A percentile compares a stretch with the other conserved stretches of the same genome.
These are phyloP conservation scores for fruit fly (Drosophila melanogaster) DNA, from an alignment of 1,140 invertebrate species.

Conservation along the genomic window DNA sequence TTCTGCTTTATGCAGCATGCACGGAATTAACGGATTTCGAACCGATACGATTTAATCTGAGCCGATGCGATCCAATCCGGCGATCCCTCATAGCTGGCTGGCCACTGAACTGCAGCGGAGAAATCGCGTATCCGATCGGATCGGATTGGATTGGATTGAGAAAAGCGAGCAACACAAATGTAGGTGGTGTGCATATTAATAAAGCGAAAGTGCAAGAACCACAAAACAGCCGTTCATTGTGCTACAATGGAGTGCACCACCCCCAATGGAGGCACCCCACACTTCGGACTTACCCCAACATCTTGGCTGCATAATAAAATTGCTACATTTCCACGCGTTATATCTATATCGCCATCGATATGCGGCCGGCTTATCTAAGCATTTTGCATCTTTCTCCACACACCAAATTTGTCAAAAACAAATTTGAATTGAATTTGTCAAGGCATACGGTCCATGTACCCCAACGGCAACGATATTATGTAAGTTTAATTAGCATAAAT, in stretches of 20 bases:
- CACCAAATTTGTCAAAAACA: slow-evolving; percentile 55
- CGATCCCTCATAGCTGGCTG: slow-evolving; percentile 48
- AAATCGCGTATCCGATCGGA: slow-evolving; percentile 3
- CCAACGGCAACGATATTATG: slow-evolving; percentile 54
- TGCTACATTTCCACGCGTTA: slow-evolving; percentile 40
- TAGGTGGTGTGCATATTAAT: slow-evolving; percentile 80
- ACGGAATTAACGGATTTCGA: slow-evolving; percentile 63
- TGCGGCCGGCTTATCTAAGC: slow-evolving; percentile 66
- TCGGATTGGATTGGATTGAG: neutral
- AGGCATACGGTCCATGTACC: slow-evolving; percentile 27
- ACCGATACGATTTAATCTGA: slow-evolving; percentile 21
- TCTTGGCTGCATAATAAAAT: slow-evolving; percentile 38
- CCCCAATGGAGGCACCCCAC: neutral
- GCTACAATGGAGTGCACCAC: slow-evolving; percentile 38
- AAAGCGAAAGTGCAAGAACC: slow-evolving; percentile 80
- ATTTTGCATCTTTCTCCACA: slow-evolving; percentile 64
- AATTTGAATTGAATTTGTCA: slow-evolving; percentile 80
- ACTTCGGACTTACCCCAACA: neutral
- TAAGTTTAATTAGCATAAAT: slow-evolving; percentile 80
- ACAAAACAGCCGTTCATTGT: slow-evolving; percentile 72
- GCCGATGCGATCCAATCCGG: slow-evolving; percentile 7
- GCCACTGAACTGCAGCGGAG: slow-evolving; percentile 41
- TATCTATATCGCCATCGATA: slow-evolving; percentile 28
- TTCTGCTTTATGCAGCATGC: slow-evolving; percentile 73
- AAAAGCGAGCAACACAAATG: slow-evolving; percentile 63